These are phyloP conservation scores for Pituophis catenifer DNA, from an alignment of 2,113 vertebrate species.

Conservation along the genomic window DNA sequence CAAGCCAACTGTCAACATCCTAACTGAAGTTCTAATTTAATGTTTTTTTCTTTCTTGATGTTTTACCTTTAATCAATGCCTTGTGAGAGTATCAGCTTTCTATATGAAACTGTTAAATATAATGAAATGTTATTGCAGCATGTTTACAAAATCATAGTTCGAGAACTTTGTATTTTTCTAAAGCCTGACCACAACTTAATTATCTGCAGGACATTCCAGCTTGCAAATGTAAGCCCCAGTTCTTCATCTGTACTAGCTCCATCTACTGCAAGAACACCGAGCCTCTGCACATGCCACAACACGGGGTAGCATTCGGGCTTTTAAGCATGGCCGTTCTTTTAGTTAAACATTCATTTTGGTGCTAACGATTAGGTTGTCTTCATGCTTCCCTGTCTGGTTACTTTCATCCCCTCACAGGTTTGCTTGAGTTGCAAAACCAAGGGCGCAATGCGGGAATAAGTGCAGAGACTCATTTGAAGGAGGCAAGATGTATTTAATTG, in stretches of 20 bases:
- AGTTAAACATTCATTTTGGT: slow-evolving; percentile 72
- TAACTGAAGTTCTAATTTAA: slow-evolving; percentile 98
- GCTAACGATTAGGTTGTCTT: slow-evolving; percentile 74
- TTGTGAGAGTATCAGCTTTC: slow-evolving; percentile 95
- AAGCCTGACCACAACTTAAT: slow-evolving; percentile 88
- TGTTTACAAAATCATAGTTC: slow-evolving; percentile 97
- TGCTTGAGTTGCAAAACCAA: slow-evolving; percentile 55
- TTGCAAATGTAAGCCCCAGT: slow-evolving; percentile 85
- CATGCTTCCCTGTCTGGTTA: slow-evolving; percentile 61
- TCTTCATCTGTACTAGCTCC: slow-evolving; percentile 77
- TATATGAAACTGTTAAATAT: slow-evolving; percentile 93
- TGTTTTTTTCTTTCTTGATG: slow-evolving; percentile 95
- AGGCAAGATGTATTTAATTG: slow-evolving; percentile 10
- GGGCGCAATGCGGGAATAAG: slow-evolving; percentile 23
- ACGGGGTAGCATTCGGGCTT: slow-evolving; percentile 69
- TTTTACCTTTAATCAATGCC: slow-evolving; percentile 97
- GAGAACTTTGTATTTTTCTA: slow-evolving; percentile 82
- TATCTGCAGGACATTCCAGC: slow-evolving; percentile 91
- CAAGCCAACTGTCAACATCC: slow-evolving; percentile 91
- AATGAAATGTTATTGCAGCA: slow-evolving; percentile 98
- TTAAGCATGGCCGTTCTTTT: slow-evolving; percentile 71
- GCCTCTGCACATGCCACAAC: slow-evolving; percentile 73
- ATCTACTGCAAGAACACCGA: slow-evolving; percentile 75
- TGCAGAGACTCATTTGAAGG: neutral
- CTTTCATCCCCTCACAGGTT: slow-evolving; percentile 49